phyloP scores from a whole-genome alignment of 2,888 invertebrate genomes.

The Lacanobia wlatinum region DNA sequence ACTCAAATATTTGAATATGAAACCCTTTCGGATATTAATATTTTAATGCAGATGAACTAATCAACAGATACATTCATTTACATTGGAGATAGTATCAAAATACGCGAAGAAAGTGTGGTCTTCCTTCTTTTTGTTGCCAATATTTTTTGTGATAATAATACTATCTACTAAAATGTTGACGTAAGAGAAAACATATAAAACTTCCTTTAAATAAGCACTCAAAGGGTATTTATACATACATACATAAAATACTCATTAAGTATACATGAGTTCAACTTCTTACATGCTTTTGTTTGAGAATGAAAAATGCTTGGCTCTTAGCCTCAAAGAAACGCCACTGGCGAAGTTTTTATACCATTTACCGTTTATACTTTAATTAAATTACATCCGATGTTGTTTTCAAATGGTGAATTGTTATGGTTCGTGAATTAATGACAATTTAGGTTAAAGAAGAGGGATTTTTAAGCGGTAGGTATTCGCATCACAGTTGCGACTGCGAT shows the following conservation, averaged over 20 bases:
- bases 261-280: conserved; percentile 1
- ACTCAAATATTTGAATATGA: conserved; percentile 6
- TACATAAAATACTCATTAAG: conserved; percentile 1
- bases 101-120: neutral
- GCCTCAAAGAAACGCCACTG: neutral
- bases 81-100: neutral
- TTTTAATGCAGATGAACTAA: neutral
- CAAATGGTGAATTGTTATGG: neutral
- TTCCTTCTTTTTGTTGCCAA: too few relatives aligned
- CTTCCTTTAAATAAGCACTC: neutral
- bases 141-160: too few relatives aligned
- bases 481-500: too few relatives aligned
- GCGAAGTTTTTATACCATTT: neutral
- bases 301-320: neutral
- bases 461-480: too few relatives aligned
- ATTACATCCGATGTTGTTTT: conserved; percentile 14
- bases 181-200: neutral
- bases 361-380: conserved; percentile 18
- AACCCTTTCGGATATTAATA: neutral
- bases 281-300: neutral
- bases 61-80: neutral
- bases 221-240: neutral
- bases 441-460: neutral
- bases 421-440: neutral
- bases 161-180: too few relatives aligned